Evolutionary conservation across 2,113 vertebrate species (phyloP).

Genomic region (Myotis yumanensis): DNA sequence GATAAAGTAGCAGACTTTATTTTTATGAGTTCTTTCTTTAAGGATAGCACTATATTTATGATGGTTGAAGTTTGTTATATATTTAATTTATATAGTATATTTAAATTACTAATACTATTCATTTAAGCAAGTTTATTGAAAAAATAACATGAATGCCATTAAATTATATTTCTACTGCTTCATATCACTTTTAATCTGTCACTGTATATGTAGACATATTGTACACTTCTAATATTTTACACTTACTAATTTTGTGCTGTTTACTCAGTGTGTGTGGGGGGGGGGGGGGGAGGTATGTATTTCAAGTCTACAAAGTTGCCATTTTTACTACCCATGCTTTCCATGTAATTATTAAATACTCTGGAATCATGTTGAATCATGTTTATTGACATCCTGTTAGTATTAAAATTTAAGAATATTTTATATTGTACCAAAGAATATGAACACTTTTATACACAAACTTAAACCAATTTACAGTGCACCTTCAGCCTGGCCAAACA

Average conservation of each 20-base stretch:
- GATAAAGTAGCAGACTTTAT: background rate
- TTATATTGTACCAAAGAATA: background rate
- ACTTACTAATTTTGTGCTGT: background rate
- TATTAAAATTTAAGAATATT: background rate
- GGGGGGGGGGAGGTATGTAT: background rate
- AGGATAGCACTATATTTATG: background rate
- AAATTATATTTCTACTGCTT: background rate
- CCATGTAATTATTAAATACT: background rate
- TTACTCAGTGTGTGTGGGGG: background rate
- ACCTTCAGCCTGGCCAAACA: background rate
- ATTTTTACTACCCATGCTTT: background rate
- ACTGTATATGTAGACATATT: background rate
- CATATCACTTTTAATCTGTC: background rate
- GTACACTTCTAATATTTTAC: background rate
- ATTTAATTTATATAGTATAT: background rate
- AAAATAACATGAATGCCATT: background rate
- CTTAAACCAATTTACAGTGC: background rate
- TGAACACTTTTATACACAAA: background rate
- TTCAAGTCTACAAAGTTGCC: background rate
- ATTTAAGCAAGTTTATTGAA: constrained; percentile 23
- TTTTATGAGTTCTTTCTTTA: constrained; percentile 6
- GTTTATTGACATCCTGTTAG: background rate
- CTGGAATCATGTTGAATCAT: background rate
- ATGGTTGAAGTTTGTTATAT: background rate
- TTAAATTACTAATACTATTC: background rate